Base-by-base conservation (phyloP, 2,888 invertebrate genomes). In the Nymphalis c-album region DNA sequence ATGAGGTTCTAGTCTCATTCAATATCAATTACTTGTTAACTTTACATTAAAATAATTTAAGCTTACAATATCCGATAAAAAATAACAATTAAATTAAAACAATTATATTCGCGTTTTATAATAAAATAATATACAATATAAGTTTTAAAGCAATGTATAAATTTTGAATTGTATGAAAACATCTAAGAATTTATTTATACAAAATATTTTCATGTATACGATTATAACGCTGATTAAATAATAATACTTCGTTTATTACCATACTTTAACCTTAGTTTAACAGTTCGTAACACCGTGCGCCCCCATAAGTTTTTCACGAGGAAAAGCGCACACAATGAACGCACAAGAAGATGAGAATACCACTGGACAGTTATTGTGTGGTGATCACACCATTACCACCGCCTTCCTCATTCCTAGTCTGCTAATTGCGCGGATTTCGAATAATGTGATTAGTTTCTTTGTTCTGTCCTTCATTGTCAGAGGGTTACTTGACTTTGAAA, bases 351-450 rank as follows among this genome's bases (percentile, higher is more conserved):
- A 82, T 89, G 88, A 82, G 88, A 89, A 88, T 85, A 82, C 81
- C 76, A 78, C 80, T 80, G 88, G 88, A 88, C 89, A 89, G 88
- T 89, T 88, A 89, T 86, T 87, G 87, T 85, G 83, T 83, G 77
- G 63, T 66, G 70, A 70, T 70, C 64, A 58, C 63, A 55, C 61
- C 40, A 62, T 64, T 64, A 61, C 61, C 20, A 53, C 63, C 62
- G 65, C 73, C 81, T 88, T 86, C 87, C 88, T 85, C 83, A 82
- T 87, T 85, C 84, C 80, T 71, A 70, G 60, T 63, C 67, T 70
- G 71, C 73, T 82, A 83, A 86, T 82, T 80, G 76, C 60, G 47
- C 48, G 62, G 61, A 59, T 64, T 67, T 62, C 58, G 50, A 63
- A 59, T 62, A 59, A 65, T 58, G 60, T 59, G 63, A 67, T 71